Conservation (phyloP, 1,140 invertebrate species). For the Magallana gigas region DNA sequence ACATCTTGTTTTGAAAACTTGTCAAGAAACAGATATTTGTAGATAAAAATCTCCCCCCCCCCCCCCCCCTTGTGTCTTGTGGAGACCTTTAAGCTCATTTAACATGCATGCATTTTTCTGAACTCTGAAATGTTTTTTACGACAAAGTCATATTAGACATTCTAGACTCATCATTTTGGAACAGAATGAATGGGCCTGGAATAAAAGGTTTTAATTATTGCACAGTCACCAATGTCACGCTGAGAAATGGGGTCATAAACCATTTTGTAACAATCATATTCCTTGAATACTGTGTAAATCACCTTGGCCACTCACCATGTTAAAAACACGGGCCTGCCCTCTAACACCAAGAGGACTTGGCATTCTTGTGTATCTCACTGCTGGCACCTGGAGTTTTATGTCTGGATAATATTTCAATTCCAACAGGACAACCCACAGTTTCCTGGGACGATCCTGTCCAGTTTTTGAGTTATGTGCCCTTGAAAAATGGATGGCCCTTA, state of each 20-base stretch:
- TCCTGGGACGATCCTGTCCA: slow-evolving; percentile 3
- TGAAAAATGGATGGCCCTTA: slow-evolving; percentile 16
- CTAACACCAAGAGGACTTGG: background rate
- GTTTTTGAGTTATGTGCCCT: slow-evolving; percentile 31
- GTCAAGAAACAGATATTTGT: background rate
- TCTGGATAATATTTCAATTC: slow-evolving; percentile 30
- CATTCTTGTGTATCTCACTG: slow-evolving; percentile 11
- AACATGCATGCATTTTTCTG: background rate
- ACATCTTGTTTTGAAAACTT: slow-evolving; percentile 9
- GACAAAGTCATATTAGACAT: background rate
- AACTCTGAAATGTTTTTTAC: background rate
- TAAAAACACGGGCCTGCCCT: background rate
- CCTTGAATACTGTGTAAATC: background rate
- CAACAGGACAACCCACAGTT: background rate
- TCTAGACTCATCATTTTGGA: background rate
- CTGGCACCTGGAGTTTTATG: slow-evolving; percentile 30
- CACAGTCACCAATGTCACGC: slow-evolving; percentile 17
- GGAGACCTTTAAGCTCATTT: slow-evolving; percentile 4
- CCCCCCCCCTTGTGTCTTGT: background rate
- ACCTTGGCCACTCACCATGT: background rate
- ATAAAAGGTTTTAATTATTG: slow-evolving; percentile 17
- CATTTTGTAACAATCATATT: slow-evolving; percentile 13
- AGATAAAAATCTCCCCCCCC: background rate
- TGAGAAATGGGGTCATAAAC: slow-evolving; percentile 27
- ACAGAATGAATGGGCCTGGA: background rate